Conservation (phyloP, 2,888 invertebrate species). For the Onthophagus sagittarius region DNA sequence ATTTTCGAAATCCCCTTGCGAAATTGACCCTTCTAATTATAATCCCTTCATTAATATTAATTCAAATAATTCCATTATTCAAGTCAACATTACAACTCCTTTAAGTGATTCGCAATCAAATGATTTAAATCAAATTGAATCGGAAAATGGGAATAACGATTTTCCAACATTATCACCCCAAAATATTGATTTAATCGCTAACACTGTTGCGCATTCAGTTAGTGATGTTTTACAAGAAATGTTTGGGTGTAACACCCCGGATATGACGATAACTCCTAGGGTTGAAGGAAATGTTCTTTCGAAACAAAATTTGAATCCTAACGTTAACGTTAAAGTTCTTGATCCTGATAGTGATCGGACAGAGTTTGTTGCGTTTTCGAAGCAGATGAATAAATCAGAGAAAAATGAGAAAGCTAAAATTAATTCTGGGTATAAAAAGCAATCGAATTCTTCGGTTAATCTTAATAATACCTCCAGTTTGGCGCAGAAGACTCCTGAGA, state of each 20-base stretch:
- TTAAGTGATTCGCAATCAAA: neutral
- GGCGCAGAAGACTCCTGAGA: no score
- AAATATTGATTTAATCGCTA: neutral
- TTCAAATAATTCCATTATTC: no score
- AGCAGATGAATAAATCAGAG: no score
- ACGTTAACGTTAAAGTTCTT: neutral
- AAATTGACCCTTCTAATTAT: no score
- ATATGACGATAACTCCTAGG: neutral
- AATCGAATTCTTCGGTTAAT: no score
- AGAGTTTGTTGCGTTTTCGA: neutral
- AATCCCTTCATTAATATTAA: no score
- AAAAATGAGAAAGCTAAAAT: no score
- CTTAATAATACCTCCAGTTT: no score
- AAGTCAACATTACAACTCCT: no score
- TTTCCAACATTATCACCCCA: neutral
- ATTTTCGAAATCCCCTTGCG: no score
- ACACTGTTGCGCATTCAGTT: neutral
- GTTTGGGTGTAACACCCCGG: neutral
- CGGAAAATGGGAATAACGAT: neutral
- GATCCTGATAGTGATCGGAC: neutral
- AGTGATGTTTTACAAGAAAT: neutral
- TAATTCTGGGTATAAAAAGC: no score
- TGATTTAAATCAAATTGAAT: neutral
- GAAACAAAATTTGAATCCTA: neutral
- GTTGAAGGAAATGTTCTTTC: neutral